phyloP scores from a whole-genome alignment of 2,888 invertebrate genomes.

The Lepidochitona cinerea region DNA sequence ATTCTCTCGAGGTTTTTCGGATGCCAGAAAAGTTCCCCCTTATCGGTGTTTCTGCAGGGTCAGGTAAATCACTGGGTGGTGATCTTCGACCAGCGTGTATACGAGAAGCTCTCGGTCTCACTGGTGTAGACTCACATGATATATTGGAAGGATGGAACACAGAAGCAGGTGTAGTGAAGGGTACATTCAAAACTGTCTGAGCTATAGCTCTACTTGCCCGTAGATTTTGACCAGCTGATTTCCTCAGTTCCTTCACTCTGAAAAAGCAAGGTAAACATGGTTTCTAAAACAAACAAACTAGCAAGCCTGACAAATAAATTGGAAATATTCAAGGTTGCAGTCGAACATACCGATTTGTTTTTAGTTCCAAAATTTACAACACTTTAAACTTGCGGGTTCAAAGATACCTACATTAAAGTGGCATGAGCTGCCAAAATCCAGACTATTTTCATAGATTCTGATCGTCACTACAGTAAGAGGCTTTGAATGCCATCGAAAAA shows the following conservation, averaged over 20 bases:
- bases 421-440: no score
- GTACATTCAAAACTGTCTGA: background rate
- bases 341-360: no score
- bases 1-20: background rate
- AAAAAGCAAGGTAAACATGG: slow-evolving; percentile 12
- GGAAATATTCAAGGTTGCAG: no score
- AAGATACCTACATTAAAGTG: no score
- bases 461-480: no score
- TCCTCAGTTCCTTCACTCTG: slow-evolving; percentile 59
- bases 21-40: background rate
- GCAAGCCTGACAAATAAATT: no score
- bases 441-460: no score
- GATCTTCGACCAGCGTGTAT: slow-evolving; percentile 8
- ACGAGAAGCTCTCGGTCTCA: slow-evolving; percentile 38
- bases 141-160: slow-evolving; percentile 61
- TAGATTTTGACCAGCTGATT: slow-evolving; percentile 41
- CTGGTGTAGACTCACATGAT: slow-evolving; percentile 59
- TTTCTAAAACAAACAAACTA: no score
- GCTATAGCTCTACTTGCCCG: slow-evolving; percentile 29
- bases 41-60: slow-evolving; percentile 57
- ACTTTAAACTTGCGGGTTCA: no score
- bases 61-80: slow-evolving; percentile 31
- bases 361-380: no score
- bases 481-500: no score
- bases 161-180: slow-evolving; percentile 49